Evolutionary conservation across 2,797 vertebrate genomes (phyloP).

Genomic region (Artibeus lituratus): DNA sequence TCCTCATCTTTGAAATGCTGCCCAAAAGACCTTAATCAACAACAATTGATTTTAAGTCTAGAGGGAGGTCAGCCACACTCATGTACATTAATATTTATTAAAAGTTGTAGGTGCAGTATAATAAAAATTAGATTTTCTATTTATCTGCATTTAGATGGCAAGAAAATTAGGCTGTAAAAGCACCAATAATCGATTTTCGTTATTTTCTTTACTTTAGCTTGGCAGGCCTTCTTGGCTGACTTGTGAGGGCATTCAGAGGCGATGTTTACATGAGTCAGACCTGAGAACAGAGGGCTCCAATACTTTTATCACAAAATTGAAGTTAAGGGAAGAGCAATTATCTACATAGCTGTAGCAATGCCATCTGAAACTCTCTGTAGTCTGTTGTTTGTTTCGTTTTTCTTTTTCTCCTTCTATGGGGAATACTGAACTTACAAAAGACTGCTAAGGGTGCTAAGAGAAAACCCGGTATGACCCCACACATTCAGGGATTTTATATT

Average conservation of each 20-base stretch:
- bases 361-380: background rate
- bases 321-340: background rate
- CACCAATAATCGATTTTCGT: slow-evolving; percentile 35
- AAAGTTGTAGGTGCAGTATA: slow-evolving; percentile 45
- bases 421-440: background rate
- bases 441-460: background rate
- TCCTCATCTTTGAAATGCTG: slow-evolving; percentile 34
- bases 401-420: background rate
- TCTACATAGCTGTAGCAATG: background rate
- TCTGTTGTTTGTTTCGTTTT: background rate
- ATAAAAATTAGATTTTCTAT: slow-evolving; percentile 70
- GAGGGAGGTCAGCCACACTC: slow-evolving; percentile 32
- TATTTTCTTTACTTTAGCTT: slow-evolving; percentile 46
- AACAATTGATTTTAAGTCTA: slow-evolving; percentile 68
- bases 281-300: background rate
- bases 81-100: slow-evolving; percentile 69
- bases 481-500: background rate
- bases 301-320: background rate
- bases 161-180: slow-evolving; percentile 60
- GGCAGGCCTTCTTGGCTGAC: background rate
- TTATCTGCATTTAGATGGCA: slow-evolving; percentile 57
- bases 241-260: slow-evolving; percentile 14
- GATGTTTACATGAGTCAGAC: background rate
- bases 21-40: slow-evolving; percentile 59
- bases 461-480: background rate